Percentiles rank a stretch among this genome's conserved stretches.
These are phyloP conservation scores for Miniopterus natalensis DNA, from an alignment of 2,113 vertebrate species.

Conservation along the genomic window DNA sequence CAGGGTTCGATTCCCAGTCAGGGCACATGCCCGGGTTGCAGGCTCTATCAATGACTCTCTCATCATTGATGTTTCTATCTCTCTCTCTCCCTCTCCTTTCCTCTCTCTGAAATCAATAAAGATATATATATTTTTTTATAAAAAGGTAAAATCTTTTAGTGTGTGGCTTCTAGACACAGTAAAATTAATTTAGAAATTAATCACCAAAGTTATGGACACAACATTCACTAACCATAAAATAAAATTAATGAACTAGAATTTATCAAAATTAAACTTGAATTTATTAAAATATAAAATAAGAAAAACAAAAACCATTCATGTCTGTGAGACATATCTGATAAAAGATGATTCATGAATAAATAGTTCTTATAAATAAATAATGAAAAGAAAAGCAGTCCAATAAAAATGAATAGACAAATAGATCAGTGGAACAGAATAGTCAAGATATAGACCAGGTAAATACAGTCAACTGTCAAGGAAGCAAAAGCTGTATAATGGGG, in stretches of 20 bases:
- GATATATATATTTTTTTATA: too few relatives aligned
- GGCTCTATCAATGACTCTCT: too few relatives aligned
- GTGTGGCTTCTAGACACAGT: neutral
- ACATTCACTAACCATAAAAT: neutral
- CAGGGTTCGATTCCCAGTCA: too few relatives aligned
- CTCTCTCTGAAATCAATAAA: too few relatives aligned
- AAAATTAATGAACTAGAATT: neutral
- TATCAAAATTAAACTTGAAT: neutral
- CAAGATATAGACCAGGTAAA: neutral
- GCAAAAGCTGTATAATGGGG: neutral
- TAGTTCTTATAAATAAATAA: neutral
- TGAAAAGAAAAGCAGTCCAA: neutral
- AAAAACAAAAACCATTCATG: neutral
- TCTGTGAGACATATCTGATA: neutral
- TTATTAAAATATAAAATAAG: neutral
- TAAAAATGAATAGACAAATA: neutral
- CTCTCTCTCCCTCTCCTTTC: too few relatives aligned
- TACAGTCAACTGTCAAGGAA: neutral
- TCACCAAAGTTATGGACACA: neutral
- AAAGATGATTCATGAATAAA: neutral
- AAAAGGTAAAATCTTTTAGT: neutral
- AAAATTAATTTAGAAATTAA: slow-evolving; percentile 5
- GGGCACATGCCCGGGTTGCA: too few relatives aligned
- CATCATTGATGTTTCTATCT: too few relatives aligned
- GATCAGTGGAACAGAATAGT: neutral